phyloP scores from a whole-genome alignment of 2,797 vertebrate genomes.

The Hemitrygon akajei region DNA sequence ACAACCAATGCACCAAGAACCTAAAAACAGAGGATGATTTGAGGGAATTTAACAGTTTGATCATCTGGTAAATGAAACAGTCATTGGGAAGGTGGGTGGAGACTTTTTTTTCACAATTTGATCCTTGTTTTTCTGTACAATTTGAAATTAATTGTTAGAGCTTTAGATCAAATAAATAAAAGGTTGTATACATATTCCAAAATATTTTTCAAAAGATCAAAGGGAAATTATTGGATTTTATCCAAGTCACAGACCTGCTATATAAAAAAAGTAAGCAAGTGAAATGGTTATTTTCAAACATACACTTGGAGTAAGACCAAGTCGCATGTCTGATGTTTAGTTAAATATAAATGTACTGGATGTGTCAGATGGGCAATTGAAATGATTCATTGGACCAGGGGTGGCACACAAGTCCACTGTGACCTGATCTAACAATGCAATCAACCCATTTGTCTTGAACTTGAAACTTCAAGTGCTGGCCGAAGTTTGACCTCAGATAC shows the following conservation, averaged over 20 bases:
- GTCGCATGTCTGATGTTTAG: background rate
- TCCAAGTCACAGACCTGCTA: background rate
- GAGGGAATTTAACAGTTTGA: too few species aligned
- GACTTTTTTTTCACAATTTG: background rate
- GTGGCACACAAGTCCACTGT: background rate
- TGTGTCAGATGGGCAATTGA: background rate
- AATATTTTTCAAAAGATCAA: conserved; percentile 1
- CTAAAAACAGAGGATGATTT: background rate
- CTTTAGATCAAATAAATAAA: background rate
- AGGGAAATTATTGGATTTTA: background rate
- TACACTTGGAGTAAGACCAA: background rate
- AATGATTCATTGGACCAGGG: background rate
- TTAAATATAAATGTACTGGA: background rate
- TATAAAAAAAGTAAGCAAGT: background rate
- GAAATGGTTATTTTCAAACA: background rate
- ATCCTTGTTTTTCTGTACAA: background rate
- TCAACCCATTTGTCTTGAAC: conserved; percentile 21
- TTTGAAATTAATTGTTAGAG: background rate
- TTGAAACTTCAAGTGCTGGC: conserved; percentile 14
- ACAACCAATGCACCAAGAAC: background rate
- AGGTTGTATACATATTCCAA: background rate
- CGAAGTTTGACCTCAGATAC: background rate
- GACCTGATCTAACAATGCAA: background rate
- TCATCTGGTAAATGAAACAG: background rate
- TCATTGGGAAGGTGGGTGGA: background rate